Percentiles rank a stretch among this genome's conserved stretches.
Conservation (phyloP, 2,888 invertebrate species). For the Thalpophila matura region DNA sequence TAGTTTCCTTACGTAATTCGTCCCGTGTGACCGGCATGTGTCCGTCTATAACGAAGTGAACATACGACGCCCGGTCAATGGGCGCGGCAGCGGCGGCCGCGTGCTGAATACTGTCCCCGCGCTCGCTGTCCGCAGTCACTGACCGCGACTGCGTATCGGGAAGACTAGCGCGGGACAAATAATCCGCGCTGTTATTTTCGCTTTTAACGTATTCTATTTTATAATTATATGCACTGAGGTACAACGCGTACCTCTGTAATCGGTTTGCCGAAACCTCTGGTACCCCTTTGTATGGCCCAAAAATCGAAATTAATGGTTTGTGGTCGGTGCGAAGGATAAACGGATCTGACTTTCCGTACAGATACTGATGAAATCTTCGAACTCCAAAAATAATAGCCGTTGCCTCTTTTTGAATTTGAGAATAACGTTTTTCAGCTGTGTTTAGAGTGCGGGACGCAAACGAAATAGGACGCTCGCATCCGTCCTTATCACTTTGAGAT, state of each 20-base stretch:
- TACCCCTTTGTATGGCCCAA: conserved; percentile 58
- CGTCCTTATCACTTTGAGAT: background rate
- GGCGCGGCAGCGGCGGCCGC: background rate
- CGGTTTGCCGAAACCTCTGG: conserved; percentile 63
- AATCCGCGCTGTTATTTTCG: conserved; percentile 54
- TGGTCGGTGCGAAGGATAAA: conserved; percentile 58
- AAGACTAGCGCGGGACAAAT: conserved; percentile 46
- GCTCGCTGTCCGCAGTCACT: background rate
- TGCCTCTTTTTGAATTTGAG: conserved; percentile 29
- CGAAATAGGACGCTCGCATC: conserved; percentile 40
- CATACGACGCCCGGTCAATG: background rate
- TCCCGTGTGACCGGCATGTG: background rate
- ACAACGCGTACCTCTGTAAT: conserved; percentile 61
- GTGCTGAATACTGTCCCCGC: background rate
- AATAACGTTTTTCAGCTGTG: conserved; percentile 47
- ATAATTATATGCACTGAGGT: conserved; percentile 60
- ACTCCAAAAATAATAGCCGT: conserved; percentile 40
- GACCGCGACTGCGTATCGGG: background rate
- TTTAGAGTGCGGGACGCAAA: conserved; percentile 59
- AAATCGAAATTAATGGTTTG: conserved; percentile 26
- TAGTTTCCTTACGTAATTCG: background rate
- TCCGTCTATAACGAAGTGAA: conserved; percentile 1
- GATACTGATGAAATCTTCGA: conserved; percentile 51
- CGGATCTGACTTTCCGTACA: conserved; percentile 50
- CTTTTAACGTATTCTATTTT: conserved; percentile 58